These are phyloP conservation scores for Drosophila meridiana DNA, from an alignment of 2,888 invertebrate genomes.

Conservation along the genomic window DNA sequence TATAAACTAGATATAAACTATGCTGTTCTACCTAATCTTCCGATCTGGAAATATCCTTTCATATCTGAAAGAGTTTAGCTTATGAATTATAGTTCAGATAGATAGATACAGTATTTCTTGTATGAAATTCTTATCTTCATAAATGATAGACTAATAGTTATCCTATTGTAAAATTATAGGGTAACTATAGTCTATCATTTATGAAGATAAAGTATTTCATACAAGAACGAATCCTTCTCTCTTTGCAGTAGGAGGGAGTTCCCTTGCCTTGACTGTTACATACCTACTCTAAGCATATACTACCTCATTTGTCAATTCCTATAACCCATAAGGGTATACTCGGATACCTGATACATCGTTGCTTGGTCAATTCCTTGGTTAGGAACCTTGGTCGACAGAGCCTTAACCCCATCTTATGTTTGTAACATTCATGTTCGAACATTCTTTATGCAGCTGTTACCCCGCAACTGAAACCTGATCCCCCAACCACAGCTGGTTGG, in stretches of 20 bases:
- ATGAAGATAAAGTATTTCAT: too few species aligned
- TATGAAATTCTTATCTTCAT: too few species aligned
- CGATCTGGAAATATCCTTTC: neutral
- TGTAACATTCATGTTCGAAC: too few species aligned
- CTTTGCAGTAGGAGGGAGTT: neutral
- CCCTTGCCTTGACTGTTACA: neutral
- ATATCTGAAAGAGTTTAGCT: neutral
- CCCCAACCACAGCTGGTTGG: neutral
- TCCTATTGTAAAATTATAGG: too few species aligned
- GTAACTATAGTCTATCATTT: too few species aligned
- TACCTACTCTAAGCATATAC: neutral
- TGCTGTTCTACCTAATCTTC: neutral
- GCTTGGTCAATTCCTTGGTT: neutral
- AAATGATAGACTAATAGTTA: too few species aligned
- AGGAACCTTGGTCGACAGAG: neutral
- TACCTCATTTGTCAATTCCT: neutral
- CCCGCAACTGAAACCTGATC: conserved; percentile 23
- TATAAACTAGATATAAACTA: neutral
- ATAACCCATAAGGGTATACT: neutral
- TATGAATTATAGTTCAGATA: too few species aligned
- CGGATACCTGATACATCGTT: neutral
- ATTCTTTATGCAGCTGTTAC: neutral
- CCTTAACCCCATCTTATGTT: neutral
- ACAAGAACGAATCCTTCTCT: too few species aligned
- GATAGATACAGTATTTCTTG: too few species aligned